Conservation (phyloP, 2,888 invertebrate species). For the Anarsia innoxiella region DNA sequence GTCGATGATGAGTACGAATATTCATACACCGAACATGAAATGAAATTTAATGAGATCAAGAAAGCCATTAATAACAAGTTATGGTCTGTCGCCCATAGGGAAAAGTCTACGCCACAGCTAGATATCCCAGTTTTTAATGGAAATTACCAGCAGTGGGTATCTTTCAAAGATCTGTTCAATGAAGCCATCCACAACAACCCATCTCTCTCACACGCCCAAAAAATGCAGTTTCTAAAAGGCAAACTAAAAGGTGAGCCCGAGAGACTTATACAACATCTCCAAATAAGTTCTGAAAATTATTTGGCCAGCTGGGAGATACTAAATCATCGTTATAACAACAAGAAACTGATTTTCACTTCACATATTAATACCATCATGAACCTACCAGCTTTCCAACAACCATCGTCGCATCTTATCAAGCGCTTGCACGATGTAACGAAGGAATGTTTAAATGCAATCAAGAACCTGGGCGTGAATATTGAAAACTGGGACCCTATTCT, state of each 20-base stretch:
- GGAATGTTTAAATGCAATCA: slow-evolving; percentile 21
- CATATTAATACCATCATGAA: not conserved
- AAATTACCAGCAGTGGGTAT: slow-evolving; percentile 15
- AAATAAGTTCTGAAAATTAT: slow-evolving; percentile 15
- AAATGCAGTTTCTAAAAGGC: slow-evolving; percentile 20
- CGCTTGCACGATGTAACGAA: not conserved
- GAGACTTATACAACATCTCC: slow-evolving; percentile 16
- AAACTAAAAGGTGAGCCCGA: slow-evolving; percentile 20
- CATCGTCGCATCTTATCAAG: not conserved
- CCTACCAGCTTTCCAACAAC: not conserved
- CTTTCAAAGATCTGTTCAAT: slow-evolving; percentile 18
- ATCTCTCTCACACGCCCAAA: slow-evolving; percentile 16
- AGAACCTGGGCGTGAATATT: slow-evolving; percentile 17
- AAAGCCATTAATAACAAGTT: slow-evolving; percentile 6
- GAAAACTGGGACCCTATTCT: slow-evolving; percentile 20
- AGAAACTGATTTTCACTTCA: slow-evolving; percentile 13
- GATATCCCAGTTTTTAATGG: slow-evolving; percentile 17
- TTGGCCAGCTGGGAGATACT: slow-evolving; percentile 18
- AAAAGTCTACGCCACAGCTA: slow-evolving; percentile 13
- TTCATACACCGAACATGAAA: slow-evolving; percentile 5
- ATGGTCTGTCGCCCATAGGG: slow-evolving; percentile 5
- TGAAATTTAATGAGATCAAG: slow-evolving; percentile 3
- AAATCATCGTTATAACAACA: slow-evolving; percentile 18
- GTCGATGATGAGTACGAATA: not conserved
- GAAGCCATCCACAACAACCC: slow-evolving; percentile 17